A percentile compares a stretch with the other conserved stretches of the same genome.
Conservation (phyloP, 2,888 invertebrate genomes). For the Chironomus riparius region DNA sequence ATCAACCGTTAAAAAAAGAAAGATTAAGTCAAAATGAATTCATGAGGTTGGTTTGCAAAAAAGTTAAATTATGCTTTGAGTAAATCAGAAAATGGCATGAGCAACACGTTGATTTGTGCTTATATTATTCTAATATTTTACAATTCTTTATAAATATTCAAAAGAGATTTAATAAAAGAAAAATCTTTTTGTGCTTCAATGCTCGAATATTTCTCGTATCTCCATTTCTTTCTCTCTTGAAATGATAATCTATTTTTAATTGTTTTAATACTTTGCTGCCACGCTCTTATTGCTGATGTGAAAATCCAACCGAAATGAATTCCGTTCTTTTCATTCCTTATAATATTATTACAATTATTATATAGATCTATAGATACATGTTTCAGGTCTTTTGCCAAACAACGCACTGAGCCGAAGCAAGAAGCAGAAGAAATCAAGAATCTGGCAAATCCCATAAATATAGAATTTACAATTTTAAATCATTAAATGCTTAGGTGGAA, state of each 20-base stretch:
- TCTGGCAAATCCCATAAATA: slow-evolving; percentile 24
- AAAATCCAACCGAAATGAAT: slow-evolving; percentile 7
- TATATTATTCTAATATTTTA: not conserved
- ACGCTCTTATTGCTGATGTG: slow-evolving; percentile 18
- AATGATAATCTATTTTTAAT: slow-evolving; percentile 27
- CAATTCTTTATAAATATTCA: not conserved
- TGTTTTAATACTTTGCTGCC: slow-evolving; percentile 16
- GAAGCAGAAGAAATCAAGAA: not conserved
- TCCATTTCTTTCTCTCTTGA: not conserved
- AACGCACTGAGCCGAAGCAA: not conserved
- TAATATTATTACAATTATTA: too few relatives aligned
- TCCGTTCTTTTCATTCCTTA: not conserved
- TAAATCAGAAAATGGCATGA: slow-evolving; percentile 1
- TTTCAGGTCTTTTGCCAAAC: not conserved
- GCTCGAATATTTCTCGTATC: not conserved
- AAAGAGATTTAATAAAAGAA: not conserved
- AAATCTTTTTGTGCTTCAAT: not conserved
- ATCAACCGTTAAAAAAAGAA: too few relatives aligned
- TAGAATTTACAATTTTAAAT: slow-evolving; percentile 25
- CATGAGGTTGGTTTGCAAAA: too few relatives aligned
- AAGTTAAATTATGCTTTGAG: too few relatives aligned
- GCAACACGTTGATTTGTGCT: slow-evolving; percentile 13
- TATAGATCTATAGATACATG: too few relatives aligned
- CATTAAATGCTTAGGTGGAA: slow-evolving; percentile 12
- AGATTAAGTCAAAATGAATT: too few relatives aligned